Base-by-base conservation (phyloP, 1,140 invertebrate genomes). In the Drosophila sp. region DNA sequence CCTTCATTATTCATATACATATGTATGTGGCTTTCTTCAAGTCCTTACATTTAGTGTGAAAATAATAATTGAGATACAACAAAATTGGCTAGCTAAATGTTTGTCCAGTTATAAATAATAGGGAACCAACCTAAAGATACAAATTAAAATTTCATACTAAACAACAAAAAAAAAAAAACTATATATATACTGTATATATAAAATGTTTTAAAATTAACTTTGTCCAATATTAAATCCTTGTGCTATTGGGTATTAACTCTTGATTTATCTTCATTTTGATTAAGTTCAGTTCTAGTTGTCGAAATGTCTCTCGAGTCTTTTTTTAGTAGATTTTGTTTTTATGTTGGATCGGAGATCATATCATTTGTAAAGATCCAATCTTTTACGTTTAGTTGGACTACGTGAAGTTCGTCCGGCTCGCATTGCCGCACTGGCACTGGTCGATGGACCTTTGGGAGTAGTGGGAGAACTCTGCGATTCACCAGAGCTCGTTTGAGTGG, bases 311-410 rank as follows among this genome's bases (percentile, higher is more conserved):
- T 68, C 30, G 55, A 67, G 75, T 70, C 50, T 80, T 75, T 68
- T 57, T 64, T 10, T 38, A 10, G 8, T 1, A 35, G 5, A 35
- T 38, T 38, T 10, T 35, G 3, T 35, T 5, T 7, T 6, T 30
- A 61, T 55, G 38, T 30, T 64, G 61, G 56, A 56, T 38, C 41
- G 44, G 30, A 29, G 10, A 56, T 56, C 10, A 11, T 11, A 33
- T 78, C 33, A 87, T 11, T 89, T 89, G 40, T 62, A 79, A 54
- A 90, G 72, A 54, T 85, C 79, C 25, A 90, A 41, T 6, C 80
- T 68, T 58, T 85, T 90, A n/a, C 80, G 72, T 62, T 81, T 85
- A 2, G 38, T 69, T 25, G 74, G 66, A 32, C 78, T 50, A 50
- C 23, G 70, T 0, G 68, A 75, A 38, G 68, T 76, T n/a, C 84